phyloP scores from a whole-genome alignment of 2,113 vertebrate genomes.

The Pleuronectes platessa region DNA sequence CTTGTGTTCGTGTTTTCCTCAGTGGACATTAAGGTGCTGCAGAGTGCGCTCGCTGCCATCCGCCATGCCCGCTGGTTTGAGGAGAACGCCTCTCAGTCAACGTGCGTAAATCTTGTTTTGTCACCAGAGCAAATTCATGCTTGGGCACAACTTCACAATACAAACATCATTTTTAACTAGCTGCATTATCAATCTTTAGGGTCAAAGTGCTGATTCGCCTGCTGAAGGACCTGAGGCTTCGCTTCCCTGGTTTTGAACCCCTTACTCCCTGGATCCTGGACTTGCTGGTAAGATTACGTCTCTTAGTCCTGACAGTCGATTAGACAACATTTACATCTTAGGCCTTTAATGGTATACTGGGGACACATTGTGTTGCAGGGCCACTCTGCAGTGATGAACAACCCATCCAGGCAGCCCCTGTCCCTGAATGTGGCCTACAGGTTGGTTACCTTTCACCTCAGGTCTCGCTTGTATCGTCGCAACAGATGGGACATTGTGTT shows the following conservation, averaged over 20 bases:
- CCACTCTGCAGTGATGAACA: slow-evolving; percentile 98
- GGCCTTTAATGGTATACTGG: neutral
- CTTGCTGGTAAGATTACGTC: slow-evolving; percentile 84
- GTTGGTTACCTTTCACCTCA: slow-evolving; percentile 65
- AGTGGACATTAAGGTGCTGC: slow-evolving; percentile 99
- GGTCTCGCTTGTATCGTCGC: rapidly evolving
- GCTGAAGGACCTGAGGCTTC: slow-evolving; percentile 91
- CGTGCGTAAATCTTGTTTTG: slow-evolving; percentile 81
- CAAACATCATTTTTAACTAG: neutral
- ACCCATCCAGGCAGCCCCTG: slow-evolving; percentile 94
- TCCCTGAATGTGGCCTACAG: slow-evolving; percentile 96
- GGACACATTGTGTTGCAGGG: slow-evolving; percentile 81
- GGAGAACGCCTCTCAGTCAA: slow-evolving; percentile 97
- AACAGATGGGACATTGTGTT: rapidly evolving
- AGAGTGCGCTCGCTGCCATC: slow-evolving; percentile 96
- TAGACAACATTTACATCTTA: neutral
- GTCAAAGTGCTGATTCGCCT: slow-evolving; percentile 96
- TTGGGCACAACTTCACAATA: neutral
- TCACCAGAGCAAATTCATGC: neutral
- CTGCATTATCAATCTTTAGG: slow-evolving; percentile 63
- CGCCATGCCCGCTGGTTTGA: slow-evolving; percentile 98
- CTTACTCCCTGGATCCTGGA: slow-evolving; percentile 98
- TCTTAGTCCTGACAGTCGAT: neutral
- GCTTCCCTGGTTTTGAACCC: slow-evolving; percentile 95
- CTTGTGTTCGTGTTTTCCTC: neutral